A percentile compares a stretch with the other conserved stretches of the same genome.
These are phyloP conservation scores for Hemaris fuciformis DNA, from an alignment of 2,888 invertebrate species.

Conservation along the genomic window DNA sequence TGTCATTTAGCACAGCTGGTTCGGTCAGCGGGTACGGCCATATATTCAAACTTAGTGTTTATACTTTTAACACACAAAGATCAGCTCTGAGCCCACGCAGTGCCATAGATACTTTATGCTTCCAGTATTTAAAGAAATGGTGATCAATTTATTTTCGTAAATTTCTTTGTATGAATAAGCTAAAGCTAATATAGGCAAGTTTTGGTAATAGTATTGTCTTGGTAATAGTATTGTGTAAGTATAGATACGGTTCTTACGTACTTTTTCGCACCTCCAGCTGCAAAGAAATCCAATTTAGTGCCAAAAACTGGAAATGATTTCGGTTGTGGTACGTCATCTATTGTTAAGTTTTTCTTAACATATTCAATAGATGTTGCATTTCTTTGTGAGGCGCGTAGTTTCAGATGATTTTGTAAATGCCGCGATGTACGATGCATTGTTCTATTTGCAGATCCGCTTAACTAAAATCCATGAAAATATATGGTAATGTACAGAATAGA, in stretches of 20 bases:
- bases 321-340: slow-evolving; percentile 73
- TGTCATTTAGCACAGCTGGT: no score
- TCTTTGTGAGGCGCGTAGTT: slow-evolving; percentile 8
- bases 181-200: no score
- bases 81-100: no score
- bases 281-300: slow-evolving; percentile 73
- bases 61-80: no score
- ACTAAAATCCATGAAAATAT: neutral
- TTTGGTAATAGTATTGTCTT: no score
- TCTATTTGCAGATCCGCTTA: slow-evolving; percentile 7
- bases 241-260: slow-evolving; percentile 31
- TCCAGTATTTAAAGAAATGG: no score
- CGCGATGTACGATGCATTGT: slow-evolving; percentile 30
- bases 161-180: no score
- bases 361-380: slow-evolving; percentile 16
- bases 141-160: no score
- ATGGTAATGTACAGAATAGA: no score
- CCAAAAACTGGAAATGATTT: slow-evolving; percentile 77
- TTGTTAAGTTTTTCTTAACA: slow-evolving; percentile 28
- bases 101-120: no score
- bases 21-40: no score
- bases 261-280: slow-evolving; percentile 60
- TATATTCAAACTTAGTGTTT: no score
- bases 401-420: neutral
- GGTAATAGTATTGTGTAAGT: neutral